phyloP scores from a whole-genome alignment of 2,888 invertebrate species.

The Xiphydria camelus region DNA sequence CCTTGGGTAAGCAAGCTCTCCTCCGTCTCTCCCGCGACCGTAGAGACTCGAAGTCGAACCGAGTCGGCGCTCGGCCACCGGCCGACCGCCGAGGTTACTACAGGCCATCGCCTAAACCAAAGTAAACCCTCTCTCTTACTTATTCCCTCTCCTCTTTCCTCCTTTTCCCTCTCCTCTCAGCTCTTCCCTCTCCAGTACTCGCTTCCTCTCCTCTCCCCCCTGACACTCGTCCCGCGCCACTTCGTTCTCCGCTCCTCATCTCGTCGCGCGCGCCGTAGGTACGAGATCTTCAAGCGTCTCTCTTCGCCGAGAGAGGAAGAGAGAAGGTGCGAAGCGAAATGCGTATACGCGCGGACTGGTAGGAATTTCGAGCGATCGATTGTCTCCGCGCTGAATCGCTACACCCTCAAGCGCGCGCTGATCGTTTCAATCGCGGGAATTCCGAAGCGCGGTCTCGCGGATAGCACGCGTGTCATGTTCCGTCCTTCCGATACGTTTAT shows the following conservation, averaged over 20 bases:
- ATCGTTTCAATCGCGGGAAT: no score
- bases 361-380: no score
- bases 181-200: not conserved
- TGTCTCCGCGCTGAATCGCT: no score
- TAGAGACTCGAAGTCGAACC: slow-evolving; percentile 44
- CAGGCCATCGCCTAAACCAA: slow-evolving; percentile 51
- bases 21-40: slow-evolving; percentile 11
- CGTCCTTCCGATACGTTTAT: no score
- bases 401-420: no score
- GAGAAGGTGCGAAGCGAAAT: slow-evolving; percentile 27
- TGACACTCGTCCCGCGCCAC: slow-evolving; percentile 9
- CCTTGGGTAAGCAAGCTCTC: slow-evolving; percentile 36
- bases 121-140: slow-evolving; percentile 15
- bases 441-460: no score
- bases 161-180: not conserved
- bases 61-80: no score
- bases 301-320: slow-evolving; percentile 22
- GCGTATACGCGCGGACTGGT: no score
- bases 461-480: no score
- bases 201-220: not conserved
- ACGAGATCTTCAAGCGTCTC: slow-evolving; percentile 1
- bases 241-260: slow-evolving; percentile 16
- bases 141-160: not conserved
- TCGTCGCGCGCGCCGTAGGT: slow-evolving; percentile 3
- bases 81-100: slow-evolving; percentile 46